Base-by-base conservation (phyloP, 1,140 invertebrate genomes). In the Drosophila grimshawi region DNA sequence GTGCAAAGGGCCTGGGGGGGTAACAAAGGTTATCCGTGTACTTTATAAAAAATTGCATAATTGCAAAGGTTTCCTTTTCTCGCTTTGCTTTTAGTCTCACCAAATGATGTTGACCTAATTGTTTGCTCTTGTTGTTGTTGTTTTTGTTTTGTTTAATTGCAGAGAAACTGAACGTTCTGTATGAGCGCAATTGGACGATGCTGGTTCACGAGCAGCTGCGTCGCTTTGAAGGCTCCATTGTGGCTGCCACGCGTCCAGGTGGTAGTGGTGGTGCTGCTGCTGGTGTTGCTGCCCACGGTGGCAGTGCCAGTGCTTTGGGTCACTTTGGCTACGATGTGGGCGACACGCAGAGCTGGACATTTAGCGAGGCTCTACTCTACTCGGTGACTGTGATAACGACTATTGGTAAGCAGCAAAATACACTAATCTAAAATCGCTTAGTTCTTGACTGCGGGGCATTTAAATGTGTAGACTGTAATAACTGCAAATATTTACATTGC, bases 361-460 rank as follows among this genome's bases (percentile, higher is more conserved):
- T 96, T 86, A 95, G 95, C 53, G 96, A 96, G 55, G 95, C 97
- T 2, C 92, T 97, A 4, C 94, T 97, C 19, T 97, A 97, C 90
- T 96, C 96, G 32, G 94, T 97, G 70, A 97, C 96, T 57, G 95
- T 97, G 79, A 96, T 97, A 88, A 97, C 96, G 11, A 97, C 97
- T 43, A 97, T 97, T 78, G 97, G 96, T 96, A 92, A 93, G 93
- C 88, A 7, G 6, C 52, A 43, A 32, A 61, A 4, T 27, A 30
- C 66, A 37, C 10, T 51, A 32, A 52, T 33, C 52, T 72, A 65
- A 67, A 75, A 76, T 51, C 70, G 51, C 65, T 60, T 29, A 59
- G 70, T 69, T 80, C 53, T 66, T 71, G 37, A 48, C 43, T 76
- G 60, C 35, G 62, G 48, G 73, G 57, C 72, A 66, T 69, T 81